phyloP scores from a whole-genome alignment of 1,140 invertebrate genomes.

The Lordiphosa stackelbergi region DNA sequence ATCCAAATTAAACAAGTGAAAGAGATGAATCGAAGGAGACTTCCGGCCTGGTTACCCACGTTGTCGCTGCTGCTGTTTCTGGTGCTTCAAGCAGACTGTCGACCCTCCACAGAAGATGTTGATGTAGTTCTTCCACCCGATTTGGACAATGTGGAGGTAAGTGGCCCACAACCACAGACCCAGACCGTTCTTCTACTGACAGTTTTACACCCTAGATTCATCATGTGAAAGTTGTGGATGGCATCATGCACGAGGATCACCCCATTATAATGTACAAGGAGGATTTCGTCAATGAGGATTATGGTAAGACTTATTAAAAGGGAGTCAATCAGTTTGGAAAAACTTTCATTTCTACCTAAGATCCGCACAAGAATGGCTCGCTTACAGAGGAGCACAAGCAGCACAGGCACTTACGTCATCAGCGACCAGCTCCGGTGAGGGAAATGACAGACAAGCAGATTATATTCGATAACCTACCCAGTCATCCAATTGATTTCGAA shows the following conservation, averaged over 20 bases:
- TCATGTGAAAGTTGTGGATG: slow-evolving; percentile 53
- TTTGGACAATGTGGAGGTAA: slow-evolving; percentile 68
- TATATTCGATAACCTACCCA: slow-evolving; percentile 57
- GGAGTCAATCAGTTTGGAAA: not conserved
- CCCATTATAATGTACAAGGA: slow-evolving; percentile 73
- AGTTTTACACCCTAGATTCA: slow-evolving; percentile 41
- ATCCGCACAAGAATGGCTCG: slow-evolving; percentile 50
- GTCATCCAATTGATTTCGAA: slow-evolving; percentile 39
- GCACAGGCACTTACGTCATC: slow-evolving; percentile 23
- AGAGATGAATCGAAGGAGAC: slow-evolving; percentile 56
- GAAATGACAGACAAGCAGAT: slow-evolving; percentile 45
- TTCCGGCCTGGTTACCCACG: slow-evolving; percentile 27
- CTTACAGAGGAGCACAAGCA: slow-evolving; percentile 12
- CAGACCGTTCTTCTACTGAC: not conserved
- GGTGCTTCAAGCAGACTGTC: slow-evolving; percentile 20
- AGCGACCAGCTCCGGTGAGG: slow-evolving; percentile 3
- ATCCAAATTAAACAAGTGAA: slow-evolving; percentile 13
- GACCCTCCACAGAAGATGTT: slow-evolving; percentile 35
- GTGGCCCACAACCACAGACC: slow-evolving; percentile 11
- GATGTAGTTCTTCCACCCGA: slow-evolving; percentile 40
- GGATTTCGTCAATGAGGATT: slow-evolving; percentile 70
- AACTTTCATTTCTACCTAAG: slow-evolving; percentile 14
- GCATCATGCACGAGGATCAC: slow-evolving; percentile 59
- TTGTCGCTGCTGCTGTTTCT: slow-evolving; percentile 32
- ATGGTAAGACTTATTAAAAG: slow-evolving; percentile 34